Base-by-base conservation (phyloP, 2,797 vertebrate species). In the Scleropages formosus region DNA sequence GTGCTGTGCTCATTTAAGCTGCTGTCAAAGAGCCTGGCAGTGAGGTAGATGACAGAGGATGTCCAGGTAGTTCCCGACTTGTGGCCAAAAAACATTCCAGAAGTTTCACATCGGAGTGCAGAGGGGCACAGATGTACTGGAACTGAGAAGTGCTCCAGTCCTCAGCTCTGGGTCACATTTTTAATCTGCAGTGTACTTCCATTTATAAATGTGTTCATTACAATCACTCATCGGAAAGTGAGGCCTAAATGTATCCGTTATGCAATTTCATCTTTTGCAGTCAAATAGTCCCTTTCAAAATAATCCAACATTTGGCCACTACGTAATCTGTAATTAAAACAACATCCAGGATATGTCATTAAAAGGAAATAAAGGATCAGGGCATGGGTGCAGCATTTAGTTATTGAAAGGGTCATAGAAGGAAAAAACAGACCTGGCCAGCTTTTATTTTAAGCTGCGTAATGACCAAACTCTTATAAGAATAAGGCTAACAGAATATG, bases 141-240 rank as follows among this genome's bases (percentile, higher is more conserved):
- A 39, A 39, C 39, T 39, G 6, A 2, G 31, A 20, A 59, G 22
- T 11, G 20, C 39, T 67, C 27, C 39, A n/a, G 64, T 64, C 64
- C 1, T 27, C 31, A 15, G 9, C 11, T 10, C n/a, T 15, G 15
- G 24, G 68, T 31, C 68, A 53, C 47, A 46, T 53, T 70, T 70
- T 70, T 70, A 56, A 56, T 56, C 15, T 56, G 16, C 53, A 51
- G 53, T 27, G 47, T 22, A 70, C 67, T 56, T 70, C 31, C 26
- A 31, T 71, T 71, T 58, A 24, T 58, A 71, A 71, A 71, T 58
- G 68, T n/a, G 24, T 13, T 24, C 68, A 56, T 56, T 70, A 26
- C 47, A 9, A 31, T 10, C 58, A 59, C 4, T 69, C 44, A 67
- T 46, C 39, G 56, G 51, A 27, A 58, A 56, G 15, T 20, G 56